phyloP scores from a whole-genome alignment of 2,888 invertebrate species.

The Fragum whitleyi region DNA sequence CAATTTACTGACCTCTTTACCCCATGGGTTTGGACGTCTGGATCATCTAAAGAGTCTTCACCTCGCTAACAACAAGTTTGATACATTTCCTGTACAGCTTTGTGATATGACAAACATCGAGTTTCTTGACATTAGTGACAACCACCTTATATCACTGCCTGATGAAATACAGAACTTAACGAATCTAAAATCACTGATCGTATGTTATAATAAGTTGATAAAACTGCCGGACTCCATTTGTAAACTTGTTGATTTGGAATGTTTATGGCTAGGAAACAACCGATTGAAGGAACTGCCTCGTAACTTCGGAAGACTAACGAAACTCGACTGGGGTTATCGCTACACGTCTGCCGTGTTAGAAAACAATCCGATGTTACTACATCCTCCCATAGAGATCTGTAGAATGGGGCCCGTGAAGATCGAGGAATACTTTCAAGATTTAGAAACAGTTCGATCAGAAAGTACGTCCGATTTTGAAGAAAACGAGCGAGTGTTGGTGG shows the following conservation, averaged over 20 bases:
- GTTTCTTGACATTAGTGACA: slow-evolving; percentile 85
- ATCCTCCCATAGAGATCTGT: slow-evolving; percentile 84
- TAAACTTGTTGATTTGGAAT: slow-evolving; percentile 81
- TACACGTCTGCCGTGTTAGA: slow-evolving; percentile 82
- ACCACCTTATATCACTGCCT: slow-evolving; percentile 80
- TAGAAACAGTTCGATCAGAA: slow-evolving; percentile 35
- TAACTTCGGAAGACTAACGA: slow-evolving; percentile 79
- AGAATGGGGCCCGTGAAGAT: slow-evolving; percentile 82
- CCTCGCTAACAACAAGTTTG: slow-evolving; percentile 84
- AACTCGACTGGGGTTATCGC: slow-evolving; percentile 82
- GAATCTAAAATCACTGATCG: slow-evolving; percentile 81
- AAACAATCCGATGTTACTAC: slow-evolving; percentile 80
- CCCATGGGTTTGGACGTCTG: slow-evolving; percentile 78
- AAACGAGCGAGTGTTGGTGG: slow-evolving; percentile 22
- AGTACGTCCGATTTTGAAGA: slow-evolving; percentile 47
- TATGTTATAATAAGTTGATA: slow-evolving; percentile 83
- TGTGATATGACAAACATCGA: slow-evolving; percentile 79
- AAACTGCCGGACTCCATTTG: slow-evolving; percentile 83
- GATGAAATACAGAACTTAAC: slow-evolving; percentile 81
- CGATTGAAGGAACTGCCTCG: slow-evolving; percentile 80
- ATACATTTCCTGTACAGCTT: slow-evolving; percentile 80
- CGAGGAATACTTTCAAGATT: slow-evolving; percentile 73
- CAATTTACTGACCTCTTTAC: slow-evolving; percentile 79
- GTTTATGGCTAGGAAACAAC: slow-evolving; percentile 86
- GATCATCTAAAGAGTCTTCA: slow-evolving; percentile 81